These are phyloP conservation scores for Ciconia nigra DNA, from an alignment of 2,797 vertebrate species.

Conservation along the genomic window DNA sequence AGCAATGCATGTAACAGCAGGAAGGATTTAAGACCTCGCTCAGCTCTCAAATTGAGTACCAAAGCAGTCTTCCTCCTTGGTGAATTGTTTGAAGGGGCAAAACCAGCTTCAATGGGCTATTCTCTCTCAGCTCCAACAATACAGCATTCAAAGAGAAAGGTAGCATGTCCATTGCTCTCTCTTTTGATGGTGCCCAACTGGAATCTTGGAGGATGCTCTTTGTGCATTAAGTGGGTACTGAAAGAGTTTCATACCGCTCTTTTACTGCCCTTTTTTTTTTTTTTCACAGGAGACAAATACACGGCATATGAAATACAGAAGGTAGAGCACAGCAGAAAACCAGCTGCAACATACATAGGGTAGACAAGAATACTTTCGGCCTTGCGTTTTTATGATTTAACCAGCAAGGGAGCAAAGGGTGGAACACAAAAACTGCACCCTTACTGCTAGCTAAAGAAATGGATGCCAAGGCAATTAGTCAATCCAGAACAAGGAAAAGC, in stretches of 20 bases:
- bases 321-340: background rate
- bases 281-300: background rate
- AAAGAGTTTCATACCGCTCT: background rate
- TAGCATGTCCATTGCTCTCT: background rate
- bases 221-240: background rate
- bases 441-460: background rate
- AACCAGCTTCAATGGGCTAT: background rate
- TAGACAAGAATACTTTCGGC: background rate
- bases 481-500: background rate
- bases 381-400: background rate
- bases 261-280: background rate
- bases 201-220: background rate
- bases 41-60: background rate
- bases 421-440: background rate
- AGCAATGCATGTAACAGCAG: background rate
- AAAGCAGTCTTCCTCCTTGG: background rate
- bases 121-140: background rate
- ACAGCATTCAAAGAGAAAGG: background rate
- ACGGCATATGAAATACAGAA: background rate
- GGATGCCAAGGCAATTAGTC: slow-evolving; percentile 15
- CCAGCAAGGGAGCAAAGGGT: background rate
- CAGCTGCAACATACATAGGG: background rate
- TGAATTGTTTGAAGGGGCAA: background rate
- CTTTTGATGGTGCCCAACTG: background rate
- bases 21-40: background rate